phyloP scores from a whole-genome alignment of 1,140 invertebrate genomes.

The Pentalonia nigronervosa region DNA sequence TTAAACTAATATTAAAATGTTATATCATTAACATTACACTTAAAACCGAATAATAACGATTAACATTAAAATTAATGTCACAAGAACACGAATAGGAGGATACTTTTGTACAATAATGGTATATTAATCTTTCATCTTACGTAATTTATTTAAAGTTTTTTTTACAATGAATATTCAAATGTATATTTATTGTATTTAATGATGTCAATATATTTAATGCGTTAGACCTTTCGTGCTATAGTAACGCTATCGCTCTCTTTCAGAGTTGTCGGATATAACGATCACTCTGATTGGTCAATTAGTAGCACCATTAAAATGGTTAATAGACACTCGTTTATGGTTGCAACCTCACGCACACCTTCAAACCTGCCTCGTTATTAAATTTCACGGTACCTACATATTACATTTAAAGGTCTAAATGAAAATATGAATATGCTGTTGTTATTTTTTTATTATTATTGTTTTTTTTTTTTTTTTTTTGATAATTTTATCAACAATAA shows the following conservation, averaged over 20 bases:
- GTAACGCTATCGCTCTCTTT: neutral
- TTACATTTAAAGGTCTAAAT: neutral
- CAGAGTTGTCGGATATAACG: neutral
- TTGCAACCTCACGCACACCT: neutral
- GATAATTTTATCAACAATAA: neutral
- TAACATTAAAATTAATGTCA: neutral
- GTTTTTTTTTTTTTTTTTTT: no score
- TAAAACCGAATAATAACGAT: neutral
- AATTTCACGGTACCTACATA: neutral
- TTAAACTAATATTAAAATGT: neutral
- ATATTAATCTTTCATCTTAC: neutral
- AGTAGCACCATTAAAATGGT: neutral
- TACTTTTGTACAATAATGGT: neutral
- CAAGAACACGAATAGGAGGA: neutral
- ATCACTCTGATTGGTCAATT: neutral
- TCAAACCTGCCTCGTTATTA: neutral
- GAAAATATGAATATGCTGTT: neutral
- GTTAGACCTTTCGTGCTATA: neutral
- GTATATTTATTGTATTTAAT: neutral
- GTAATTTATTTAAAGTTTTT: neutral
- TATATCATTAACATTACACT: neutral
- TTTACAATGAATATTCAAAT: neutral
- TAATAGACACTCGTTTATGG: neutral
- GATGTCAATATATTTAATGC: neutral
- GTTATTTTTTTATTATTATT: no score